Conservation (phyloP, 2,797 vertebrate species). For the Kryptopterus vitreolus region DNA sequence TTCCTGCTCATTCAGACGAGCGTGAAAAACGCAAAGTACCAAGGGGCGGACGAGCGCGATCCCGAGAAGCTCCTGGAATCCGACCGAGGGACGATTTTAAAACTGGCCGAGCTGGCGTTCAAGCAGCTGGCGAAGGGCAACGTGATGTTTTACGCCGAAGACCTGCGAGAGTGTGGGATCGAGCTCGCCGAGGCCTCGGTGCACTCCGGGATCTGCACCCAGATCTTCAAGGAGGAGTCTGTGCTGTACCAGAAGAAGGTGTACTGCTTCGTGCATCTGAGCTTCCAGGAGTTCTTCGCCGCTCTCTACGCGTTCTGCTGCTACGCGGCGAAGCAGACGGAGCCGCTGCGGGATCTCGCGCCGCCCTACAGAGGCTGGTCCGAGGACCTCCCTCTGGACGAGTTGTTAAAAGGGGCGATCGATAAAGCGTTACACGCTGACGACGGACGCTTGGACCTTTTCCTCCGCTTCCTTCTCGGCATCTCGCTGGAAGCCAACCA, state of each 20-base stretch:
- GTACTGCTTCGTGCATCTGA: constrained; percentile 46
- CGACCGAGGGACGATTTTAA: constrained; percentile 24
- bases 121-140: constrained; percentile 41
- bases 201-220: constrained; percentile 43
- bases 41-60: neutral
- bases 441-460: constrained; percentile 24
- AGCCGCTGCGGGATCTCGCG: neutral
- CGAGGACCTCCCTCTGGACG: neutral
- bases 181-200: constrained; percentile 31
- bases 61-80: constrained; percentile 18
- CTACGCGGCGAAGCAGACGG: neutral
- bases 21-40: constrained; percentile 32
- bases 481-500: constrained; percentile 31
- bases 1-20: constrained; percentile 48
- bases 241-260: constrained; percentile 38
- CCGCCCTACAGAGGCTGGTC: neutral
- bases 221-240: constrained; percentile 43
- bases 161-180: constrained; percentile 36
- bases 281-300: constrained; percentile 44
- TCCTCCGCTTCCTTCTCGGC: constrained; percentile 32
- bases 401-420: constrained; percentile 8
- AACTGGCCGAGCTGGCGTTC: constrained; percentile 40
- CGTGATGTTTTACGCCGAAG: constrained; percentile 46
- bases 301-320: constrained; percentile 19
- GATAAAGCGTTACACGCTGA: constrained; percentile 9